Evolutionary conservation across 1,140 invertebrate genomes (phyloP), one percentile per base, ranked within the genome.

Genomic region (Psilanteris sp.): DNA sequence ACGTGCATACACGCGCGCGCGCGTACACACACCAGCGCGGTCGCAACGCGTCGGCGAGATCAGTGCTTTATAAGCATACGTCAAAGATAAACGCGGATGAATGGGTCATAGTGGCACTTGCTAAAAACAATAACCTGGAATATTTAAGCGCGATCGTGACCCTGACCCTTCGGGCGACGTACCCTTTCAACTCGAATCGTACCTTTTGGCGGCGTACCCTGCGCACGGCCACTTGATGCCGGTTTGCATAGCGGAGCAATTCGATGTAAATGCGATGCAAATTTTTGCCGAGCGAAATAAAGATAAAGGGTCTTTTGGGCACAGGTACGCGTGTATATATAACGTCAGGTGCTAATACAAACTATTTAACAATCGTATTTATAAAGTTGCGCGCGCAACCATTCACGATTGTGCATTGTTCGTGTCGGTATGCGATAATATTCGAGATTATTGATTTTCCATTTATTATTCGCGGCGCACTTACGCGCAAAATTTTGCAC

Each of bases 81-180:
- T 59, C 36, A 52, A 73, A 73, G 41, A 55, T 61, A 61, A 61
- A 76, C 70, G 79, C 75, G 75, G 76, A 78, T 78, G 81, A 81
- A 79, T 80, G 70, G 57, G 34, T 8, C 24, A 43, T 22, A 8
- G 44, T 36, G 36, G 5, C 74, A 76, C 79, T 81, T 74, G 79
- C 61, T 78, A 76, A 81, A 84, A 83, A 82, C 81, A 80, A 84
- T 78, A 68, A 43, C 31, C 76, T 61, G 77, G 73, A 81, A 41
- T 50, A 34, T 39, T 10, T 31, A 22, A 7, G 1, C 11, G 54
- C 18, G 24, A 22, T 34, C 16, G 27, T 50, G 50, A 64, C 36
- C 59, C 50, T 64, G 64, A 76, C 64, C 73, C 54, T 26, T 50
- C 26, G 10, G n/a, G 13, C 3, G 13, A 13, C 9, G 3, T 27